Base-by-base conservation (phyloP, 2,113 vertebrate species). In the Pangasianodon hypophthalmus region DNA sequence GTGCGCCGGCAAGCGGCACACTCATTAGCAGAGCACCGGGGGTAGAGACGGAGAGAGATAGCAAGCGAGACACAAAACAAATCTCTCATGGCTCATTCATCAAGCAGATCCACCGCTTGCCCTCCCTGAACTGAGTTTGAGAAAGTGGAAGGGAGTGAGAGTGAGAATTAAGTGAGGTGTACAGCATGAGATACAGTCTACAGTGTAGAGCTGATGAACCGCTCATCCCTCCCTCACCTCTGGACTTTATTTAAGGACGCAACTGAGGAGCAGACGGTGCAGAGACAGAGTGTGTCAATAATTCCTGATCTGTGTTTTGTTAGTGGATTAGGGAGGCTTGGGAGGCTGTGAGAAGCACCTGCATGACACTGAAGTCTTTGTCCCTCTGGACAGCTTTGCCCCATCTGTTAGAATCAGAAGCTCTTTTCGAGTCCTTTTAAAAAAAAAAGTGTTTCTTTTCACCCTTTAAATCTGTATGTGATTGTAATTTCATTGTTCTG, bases 251-350 rank as follows among this genome's bases (percentile, higher is more conserved):
- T 95, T 94, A 94, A 92, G 89, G 89, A 86, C 91, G 93, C 93
- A 94, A 94, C 94, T 94, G 93, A 91, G 79, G 84, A 52, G 90
- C 90, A 92, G 94, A 90, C 92, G 89, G 48, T 84, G 79, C 92
- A 32, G 88, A 92, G 91, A 91, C 91, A 90, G 91, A 89, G 90
- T 88, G 54, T 92, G 94, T 95, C 95, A 94, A 92, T 93, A 95
- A 93, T 94, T 92, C 92, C 93, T 93, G 92, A 93, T 92, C 84
- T 32, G 91, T 95, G 94, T 95, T 96, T 95, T 94, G 92, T 92
- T 93, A 94, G 90, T 86, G 92, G 94, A 95, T 96, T 95, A 95
- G 84, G 60, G 91, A 93, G 93, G 88, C 93, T 93, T 94, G 92
- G 93, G 93, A 94, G 92, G 92, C 50, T 62, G 37, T 44, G 46